Conservation (phyloP, 2,797 vertebrate species). For the Menidia menidia region DNA sequence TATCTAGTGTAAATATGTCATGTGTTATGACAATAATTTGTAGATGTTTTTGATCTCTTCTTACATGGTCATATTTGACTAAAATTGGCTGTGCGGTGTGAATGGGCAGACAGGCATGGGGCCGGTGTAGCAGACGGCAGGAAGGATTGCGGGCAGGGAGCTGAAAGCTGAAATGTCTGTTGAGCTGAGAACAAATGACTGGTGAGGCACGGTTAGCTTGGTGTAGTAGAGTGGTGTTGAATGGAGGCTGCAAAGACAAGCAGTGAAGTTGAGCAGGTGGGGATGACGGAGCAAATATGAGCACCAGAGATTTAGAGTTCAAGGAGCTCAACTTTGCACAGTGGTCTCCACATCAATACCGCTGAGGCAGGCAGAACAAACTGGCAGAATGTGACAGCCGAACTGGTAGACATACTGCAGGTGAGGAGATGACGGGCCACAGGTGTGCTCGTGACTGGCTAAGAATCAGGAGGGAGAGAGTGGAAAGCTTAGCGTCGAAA, state of each 20-base stretch:
- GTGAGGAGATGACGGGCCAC: constrained; percentile 18
- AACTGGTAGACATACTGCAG: constrained; percentile 5
- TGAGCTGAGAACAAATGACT: constrained; percentile 8
- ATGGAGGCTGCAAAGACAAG: constrained; percentile 8
- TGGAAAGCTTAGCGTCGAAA: neutral
- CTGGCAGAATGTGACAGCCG: neutral
- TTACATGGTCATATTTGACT: neutral
- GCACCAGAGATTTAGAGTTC: neutral
- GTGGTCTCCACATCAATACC: neutral
- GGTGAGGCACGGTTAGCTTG: constrained; percentile 21
- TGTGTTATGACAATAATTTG: neutral
- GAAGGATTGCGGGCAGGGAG: constrained; percentile 7
- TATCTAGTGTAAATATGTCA: too few species aligned
- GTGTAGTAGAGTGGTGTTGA: constrained; percentile 11
- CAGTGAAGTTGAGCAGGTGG: constrained; percentile 12
- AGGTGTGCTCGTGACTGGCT: constrained; percentile 16
- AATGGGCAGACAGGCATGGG: neutral
- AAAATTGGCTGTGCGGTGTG: neutral
- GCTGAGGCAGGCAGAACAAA: constrained; percentile 7
- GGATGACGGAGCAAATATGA: neutral
- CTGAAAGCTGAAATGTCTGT: constrained; percentile 13
- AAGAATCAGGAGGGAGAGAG: neutral
- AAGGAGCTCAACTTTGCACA: neutral
- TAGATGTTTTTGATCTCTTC: neutral
- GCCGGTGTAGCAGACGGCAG: neutral